These are phyloP conservation scores for Prenolepis imparis DNA, from an alignment of 2,888 invertebrate species.

Conservation along the genomic window DNA sequence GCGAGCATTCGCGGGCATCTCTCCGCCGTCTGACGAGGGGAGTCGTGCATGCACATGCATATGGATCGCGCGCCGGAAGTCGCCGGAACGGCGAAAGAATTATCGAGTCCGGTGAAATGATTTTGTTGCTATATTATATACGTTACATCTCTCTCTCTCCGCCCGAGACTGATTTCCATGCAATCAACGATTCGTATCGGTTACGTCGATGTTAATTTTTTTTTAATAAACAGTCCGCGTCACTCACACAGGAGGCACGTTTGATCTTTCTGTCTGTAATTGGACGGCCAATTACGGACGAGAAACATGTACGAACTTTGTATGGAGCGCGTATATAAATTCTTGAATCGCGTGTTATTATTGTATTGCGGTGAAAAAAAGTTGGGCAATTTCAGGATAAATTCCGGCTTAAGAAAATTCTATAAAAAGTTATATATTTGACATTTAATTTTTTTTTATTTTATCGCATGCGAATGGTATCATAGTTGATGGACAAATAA, in stretches of 20 bases:
- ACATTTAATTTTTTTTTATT: background rate
- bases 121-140: constrained; percentile 23
- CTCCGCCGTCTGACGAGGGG: constrained; percentile 44
- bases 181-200: constrained; percentile 33
- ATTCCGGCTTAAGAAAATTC: background rate
- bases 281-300: constrained; percentile 35
- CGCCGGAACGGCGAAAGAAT: constrained; percentile 36
- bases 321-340: background rate
- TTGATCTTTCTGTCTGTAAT: constrained; percentile 25
- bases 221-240: constrained; percentile 42
- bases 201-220: constrained; percentile 45
- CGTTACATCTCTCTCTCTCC: background rate
- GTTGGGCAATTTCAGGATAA: background rate
- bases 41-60: constrained; percentile 48
- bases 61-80: constrained; percentile 50
- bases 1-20: constrained; percentile 65
- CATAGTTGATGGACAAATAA: background rate
- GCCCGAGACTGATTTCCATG: constrained; percentile 26
- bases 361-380: background rate
- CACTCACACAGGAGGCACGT: background rate
- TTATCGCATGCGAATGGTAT: background rate
- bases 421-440: background rate
- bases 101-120: constrained; percentile 44
- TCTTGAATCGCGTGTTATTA: constrained; percentile 7
- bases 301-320: constrained; percentile 17